Evolutionary conservation across 2,888 invertebrate genomes (phyloP), one percentile per base, ranked within the genome.

Genomic region (Stenchaetothrips biformis): DNA sequence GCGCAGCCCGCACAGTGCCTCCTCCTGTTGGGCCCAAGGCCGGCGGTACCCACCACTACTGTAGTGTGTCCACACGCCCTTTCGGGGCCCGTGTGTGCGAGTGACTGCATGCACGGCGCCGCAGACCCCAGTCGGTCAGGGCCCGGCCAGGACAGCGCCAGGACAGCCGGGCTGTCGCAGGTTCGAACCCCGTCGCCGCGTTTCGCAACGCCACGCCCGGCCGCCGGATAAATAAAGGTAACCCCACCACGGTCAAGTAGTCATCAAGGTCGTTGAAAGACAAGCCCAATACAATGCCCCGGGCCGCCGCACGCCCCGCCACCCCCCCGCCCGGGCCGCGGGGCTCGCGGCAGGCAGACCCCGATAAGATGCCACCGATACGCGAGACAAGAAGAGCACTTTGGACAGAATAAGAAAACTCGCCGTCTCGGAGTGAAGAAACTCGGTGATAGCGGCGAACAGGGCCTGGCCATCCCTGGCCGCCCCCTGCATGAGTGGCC

Each of bases 221-320:
- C 37, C 37, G 37, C 37, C 37, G 37, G 37, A 37, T 4, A 37
- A 37, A 37, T 37, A 37, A 37, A 37, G 37, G 37, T 37, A 37
- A 37, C 37, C 37, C 37, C 37, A 37, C 9, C 67, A 67, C 67
- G 67, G 67, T 74, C 67, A 74, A 74, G 25, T 74, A 21, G 67
- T 25, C 18, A 59, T 13, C 67, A 74, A 74, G 67, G 67, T 74
- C 67, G 25, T 25, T 25, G 67, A 74, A 25, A 74, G 67, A 74
- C 67, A 74, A 74, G 67, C 67, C 25, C 67, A 74, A 74, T 74
- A 74, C 67, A 74, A 74, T 74, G 67, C 67, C 25, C 67, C 67
- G 21, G 6, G 21, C 67, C 21, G 67, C 67, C 67, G 67, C 67
- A 53, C 53, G 53, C 13, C 53, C 53, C 67, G 67, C 67, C 67